phyloP scores from a whole-genome alignment of 2,888 invertebrate genomes.

The Drosophila neonasuta region DNA sequence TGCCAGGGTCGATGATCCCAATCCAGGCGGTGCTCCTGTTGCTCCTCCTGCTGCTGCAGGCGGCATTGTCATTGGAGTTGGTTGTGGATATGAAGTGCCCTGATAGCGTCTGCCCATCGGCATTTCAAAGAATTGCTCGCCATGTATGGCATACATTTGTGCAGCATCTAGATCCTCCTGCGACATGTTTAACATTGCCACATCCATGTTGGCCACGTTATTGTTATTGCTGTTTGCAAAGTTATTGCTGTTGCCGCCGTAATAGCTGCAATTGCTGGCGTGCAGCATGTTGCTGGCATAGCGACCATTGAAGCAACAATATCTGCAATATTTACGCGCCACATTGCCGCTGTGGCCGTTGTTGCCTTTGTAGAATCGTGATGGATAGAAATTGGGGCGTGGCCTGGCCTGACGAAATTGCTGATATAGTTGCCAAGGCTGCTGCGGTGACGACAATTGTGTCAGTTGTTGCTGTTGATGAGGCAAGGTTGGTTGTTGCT shows the following conservation, averaged over 20 bases:
- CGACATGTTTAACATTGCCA: conserved; percentile 21
- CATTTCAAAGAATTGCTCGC: conserved; percentile 52
- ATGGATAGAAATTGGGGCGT: conserved; percentile 20
- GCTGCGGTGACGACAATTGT: conserved; percentile 10
- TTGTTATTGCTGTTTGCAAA: conserved; percentile 2
- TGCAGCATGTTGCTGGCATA: not conserved
- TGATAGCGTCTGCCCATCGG: conserved; percentile 39
- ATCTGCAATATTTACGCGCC: conserved; percentile 21
- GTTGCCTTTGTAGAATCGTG: conserved; percentile 22
- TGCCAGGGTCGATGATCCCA: not conserved
- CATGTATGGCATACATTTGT: conserved; percentile 52
- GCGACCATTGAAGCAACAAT: conserved; percentile 16
- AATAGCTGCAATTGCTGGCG: not conserved
- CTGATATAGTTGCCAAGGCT: conserved; percentile 8
- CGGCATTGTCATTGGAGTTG: not conserved
- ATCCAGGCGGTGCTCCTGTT: not conserved
- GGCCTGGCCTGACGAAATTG: conserved; percentile 15
- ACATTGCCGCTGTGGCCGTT: conserved; percentile 8
- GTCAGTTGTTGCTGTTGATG: not conserved
- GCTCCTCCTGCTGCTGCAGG: not conserved
- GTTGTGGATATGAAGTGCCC: not conserved
- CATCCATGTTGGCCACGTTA: conserved; percentile 16
- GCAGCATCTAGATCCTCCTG: conserved; percentile 37
- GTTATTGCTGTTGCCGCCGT: conserved; percentile 1
- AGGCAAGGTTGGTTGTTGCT: not conserved